phyloP scores from a whole-genome alignment of 2,888 invertebrate species.

The Apoda limacodes region DNA sequence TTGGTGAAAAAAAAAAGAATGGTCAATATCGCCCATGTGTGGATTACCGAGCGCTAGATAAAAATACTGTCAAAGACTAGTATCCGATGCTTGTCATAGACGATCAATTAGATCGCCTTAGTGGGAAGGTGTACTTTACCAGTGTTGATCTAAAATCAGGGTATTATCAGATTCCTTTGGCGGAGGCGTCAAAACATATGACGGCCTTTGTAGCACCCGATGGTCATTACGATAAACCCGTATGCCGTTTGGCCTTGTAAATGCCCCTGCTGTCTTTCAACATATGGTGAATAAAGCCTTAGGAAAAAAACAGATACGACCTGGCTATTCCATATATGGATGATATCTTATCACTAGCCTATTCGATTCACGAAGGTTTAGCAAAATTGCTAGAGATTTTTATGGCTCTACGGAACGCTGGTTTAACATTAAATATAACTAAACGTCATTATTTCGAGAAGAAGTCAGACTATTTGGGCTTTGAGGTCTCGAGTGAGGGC shows the following conservation, averaged over 20 bases:
- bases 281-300: slow-evolving; percentile 7
- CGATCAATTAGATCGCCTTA: slow-evolving; percentile 12
- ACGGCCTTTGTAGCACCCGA: slow-evolving; percentile 16
- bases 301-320: too few relatives aligned
- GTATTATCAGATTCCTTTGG: slow-evolving; percentile 15
- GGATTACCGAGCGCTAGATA: slow-evolving; percentile 10
- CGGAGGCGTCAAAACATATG: slow-evolving; percentile 6
- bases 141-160: slow-evolving; percentile 13
- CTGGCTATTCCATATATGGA: too few relatives aligned
- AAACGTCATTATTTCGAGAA: too few relatives aligned
- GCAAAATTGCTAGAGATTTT: too few relatives aligned
- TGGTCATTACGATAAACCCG: slow-evolving; percentile 10
- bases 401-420: too few relatives aligned
- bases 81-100: slow-evolving; percentile 14
- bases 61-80: slow-evolving; percentile 10
- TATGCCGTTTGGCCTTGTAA: slow-evolving; percentile 12
- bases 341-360: too few relatives aligned
- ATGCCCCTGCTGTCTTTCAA: slow-evolving; percentile 16
- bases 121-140: slow-evolving; percentile 11
- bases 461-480: too few relatives aligned
- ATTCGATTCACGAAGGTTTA: too few relatives aligned
- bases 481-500: too few relatives aligned
- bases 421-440: too few relatives aligned
- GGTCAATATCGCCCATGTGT: slow-evolving; percentile 5
- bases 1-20: slow-evolving; percentile 3